Conservation (phyloP, 1,140 invertebrate genomes). For the Anastrepha ludens region DNA sequence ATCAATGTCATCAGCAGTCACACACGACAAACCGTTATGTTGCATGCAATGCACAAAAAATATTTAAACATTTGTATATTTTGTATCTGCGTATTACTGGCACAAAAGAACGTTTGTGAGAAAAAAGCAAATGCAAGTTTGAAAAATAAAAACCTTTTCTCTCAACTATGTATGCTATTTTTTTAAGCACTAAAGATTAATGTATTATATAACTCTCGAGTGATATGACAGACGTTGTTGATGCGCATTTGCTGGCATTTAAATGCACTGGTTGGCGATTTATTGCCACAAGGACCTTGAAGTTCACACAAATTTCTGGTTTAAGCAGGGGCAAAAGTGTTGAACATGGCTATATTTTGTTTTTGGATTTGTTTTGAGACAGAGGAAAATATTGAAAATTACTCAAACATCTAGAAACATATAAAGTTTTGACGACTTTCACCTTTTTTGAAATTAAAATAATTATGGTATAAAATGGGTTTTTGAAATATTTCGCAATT, state of each 20-base stretch:
- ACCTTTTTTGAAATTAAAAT: too few species aligned
- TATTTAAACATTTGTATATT: not conserved
- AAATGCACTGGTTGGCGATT: not conserved
- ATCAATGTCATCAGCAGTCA: conserved; percentile 54
- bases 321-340: too few species aligned
- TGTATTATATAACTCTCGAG: not conserved
- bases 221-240: conserved; percentile 8
- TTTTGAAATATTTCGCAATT: too few species aligned
- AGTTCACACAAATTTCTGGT: not conserved
- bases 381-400: too few species aligned
- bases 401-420: too few species aligned
- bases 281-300: not conserved
- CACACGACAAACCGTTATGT: not conserved
- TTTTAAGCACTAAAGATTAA: not conserved
- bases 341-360: too few species aligned
- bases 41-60: not conserved
- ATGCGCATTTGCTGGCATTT: not conserved
- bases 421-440: too few species aligned
- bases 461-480: too few species aligned
- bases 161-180: not conserved
- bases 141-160: not conserved
- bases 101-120: not conserved
- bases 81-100: not conserved
- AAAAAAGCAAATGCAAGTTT: not conserved
- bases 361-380: too few species aligned